phyloP scores from a whole-genome alignment of 2,888 invertebrate species.

The Sceliomorpha sp. region DNA sequence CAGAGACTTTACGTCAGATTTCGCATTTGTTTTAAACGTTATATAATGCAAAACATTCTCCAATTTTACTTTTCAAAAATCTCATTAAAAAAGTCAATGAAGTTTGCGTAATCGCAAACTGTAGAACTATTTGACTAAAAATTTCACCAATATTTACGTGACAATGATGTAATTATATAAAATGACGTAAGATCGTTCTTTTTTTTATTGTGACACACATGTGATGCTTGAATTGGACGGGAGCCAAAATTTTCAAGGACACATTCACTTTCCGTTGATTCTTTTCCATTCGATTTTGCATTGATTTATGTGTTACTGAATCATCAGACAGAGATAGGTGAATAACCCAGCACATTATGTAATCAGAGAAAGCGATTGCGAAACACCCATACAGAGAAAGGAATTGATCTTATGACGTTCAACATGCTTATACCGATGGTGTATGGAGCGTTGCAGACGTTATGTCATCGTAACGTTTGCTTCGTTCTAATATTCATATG shows the following conservation, averaged over 20 bases:
- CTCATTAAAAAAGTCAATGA: no score
- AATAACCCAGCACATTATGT: slow-evolving; percentile 49
- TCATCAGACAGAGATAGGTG: slow-evolving; percentile 53
- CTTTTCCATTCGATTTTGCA: slow-evolving; percentile 12
- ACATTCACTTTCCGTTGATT: slow-evolving; percentile 37
- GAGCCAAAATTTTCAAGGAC: slow-evolving; percentile 44
- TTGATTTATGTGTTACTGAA: slow-evolving; percentile 18
- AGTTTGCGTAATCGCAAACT: no score
- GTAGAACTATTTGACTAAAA: no score
- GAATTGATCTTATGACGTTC: slow-evolving; percentile 37
- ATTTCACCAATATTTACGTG: no score
- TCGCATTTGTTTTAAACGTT: no score
- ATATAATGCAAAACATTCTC: no score
- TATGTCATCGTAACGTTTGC: slow-evolving; percentile 47
- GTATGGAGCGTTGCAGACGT: slow-evolving; percentile 21
- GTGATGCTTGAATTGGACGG: slow-evolving; percentile 10
- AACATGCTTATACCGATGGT: slow-evolving; percentile 25
- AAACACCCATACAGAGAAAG: slow-evolving; percentile 52
- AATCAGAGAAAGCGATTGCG: slow-evolving; percentile 55
- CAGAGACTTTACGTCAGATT: no score
- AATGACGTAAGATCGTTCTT: slow-evolving; percentile 12
- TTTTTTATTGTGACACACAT: no score
- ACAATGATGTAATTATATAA: slow-evolving; percentile 1
- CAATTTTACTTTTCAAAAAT: no score
- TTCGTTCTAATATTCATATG: slow-evolving; percentile 52